Evolutionary conservation across 2,888 invertebrate species (phyloP).

Genomic region (Habrosyne pyritoides): DNA sequence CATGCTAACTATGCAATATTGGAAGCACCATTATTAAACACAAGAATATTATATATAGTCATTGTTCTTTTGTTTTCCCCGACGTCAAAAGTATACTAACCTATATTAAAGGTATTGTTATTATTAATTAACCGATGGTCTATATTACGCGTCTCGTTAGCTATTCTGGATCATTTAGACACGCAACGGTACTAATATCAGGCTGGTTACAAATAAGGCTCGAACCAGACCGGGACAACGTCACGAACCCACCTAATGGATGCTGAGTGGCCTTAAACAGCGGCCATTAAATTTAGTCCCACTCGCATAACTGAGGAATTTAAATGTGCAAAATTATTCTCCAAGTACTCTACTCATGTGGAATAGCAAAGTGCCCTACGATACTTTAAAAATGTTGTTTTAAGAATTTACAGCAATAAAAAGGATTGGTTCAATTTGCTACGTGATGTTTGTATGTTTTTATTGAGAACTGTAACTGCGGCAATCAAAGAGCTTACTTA

Average conservation of each 20-base stretch:
- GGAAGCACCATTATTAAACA: too few species aligned
- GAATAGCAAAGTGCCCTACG: constrained; percentile 2
- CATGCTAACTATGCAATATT: too few species aligned
- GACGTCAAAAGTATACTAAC: background rate
- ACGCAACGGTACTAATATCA: constrained; percentile 33
- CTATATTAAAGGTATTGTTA: background rate
- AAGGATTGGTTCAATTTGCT: background rate
- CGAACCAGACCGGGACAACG: constrained; percentile 26
- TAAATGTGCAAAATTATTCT: constrained; percentile 25
- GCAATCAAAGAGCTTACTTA: too few species aligned
- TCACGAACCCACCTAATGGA: constrained; percentile 37
- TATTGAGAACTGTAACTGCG: too few species aligned
- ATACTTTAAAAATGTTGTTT: background rate
- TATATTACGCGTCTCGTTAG: constrained; percentile 11
- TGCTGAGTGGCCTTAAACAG: constrained; percentile 32
- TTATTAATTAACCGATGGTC: background rate
- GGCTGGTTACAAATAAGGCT: constrained; percentile 29
- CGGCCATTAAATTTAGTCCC: constrained; percentile 34
- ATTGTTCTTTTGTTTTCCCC: background rate
- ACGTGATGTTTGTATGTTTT: background rate
- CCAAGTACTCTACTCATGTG: background rate
- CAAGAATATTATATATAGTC: too few species aligned
- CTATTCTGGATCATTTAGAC: constrained; percentile 30
- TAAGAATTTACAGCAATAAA: background rate
- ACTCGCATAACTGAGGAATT: constrained; percentile 22